Conservation (phyloP, 2,888 invertebrate species). For the Amiota mariae region DNA sequence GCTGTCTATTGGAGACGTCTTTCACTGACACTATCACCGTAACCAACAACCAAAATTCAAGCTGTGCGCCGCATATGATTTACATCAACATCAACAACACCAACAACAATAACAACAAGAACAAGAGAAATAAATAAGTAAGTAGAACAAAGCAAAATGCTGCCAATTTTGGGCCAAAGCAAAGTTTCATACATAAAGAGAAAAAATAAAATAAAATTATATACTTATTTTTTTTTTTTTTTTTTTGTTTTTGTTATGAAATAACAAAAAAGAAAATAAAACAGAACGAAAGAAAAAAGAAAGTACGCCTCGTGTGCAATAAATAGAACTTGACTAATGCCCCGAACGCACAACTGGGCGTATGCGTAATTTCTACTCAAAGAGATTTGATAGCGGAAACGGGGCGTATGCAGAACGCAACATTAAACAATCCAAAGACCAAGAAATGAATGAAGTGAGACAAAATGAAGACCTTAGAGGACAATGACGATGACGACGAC, state of each 20-base stretch:
- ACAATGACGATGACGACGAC: too few species aligned
- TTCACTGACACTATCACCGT: background rate
- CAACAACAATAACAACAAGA: background rate
- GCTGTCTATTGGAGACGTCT: too few species aligned
- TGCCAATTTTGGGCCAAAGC: too few species aligned
- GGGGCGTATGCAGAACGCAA: conserved; percentile 6
- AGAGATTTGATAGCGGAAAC: background rate
- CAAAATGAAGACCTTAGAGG: too few species aligned
- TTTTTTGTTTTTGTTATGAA: too few species aligned
- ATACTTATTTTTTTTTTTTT: too few species aligned
- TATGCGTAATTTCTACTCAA: conserved; percentile 5
- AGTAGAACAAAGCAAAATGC: background rate
- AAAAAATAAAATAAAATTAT: too few species aligned
- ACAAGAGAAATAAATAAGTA: background rate
- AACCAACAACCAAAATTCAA: conserved; percentile 9
- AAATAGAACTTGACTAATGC: too few species aligned
- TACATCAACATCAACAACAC: conserved; percentile 14
- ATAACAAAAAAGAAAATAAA: background rate
- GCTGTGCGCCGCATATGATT: conserved; percentile 23
- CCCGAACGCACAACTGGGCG: conserved; percentile 4
- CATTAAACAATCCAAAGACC: background rate
- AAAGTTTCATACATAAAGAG: too few species aligned
- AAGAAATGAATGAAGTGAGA: too few species aligned
- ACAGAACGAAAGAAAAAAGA: background rate
- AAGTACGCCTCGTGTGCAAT: background rate